Percentiles rank a stretch among this genome's conserved stretches.
Evolutionary conservation across 2,888 invertebrate species (phyloP).

Genomic region (Andrena minutula): DNA sequence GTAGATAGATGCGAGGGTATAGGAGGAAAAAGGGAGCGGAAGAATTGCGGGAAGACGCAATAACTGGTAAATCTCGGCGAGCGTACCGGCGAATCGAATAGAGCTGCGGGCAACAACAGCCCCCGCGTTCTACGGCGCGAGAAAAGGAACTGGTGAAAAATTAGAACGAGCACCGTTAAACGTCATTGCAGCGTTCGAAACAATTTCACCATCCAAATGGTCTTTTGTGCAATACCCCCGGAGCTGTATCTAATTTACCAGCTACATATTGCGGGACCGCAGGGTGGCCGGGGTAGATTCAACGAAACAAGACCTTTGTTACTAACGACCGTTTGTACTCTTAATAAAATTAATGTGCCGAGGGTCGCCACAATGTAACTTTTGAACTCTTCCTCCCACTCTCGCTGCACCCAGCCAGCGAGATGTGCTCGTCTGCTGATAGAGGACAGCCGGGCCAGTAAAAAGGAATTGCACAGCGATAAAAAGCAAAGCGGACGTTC

Average conservation of each 20-base stretch:
- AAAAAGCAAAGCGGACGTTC: background rate
- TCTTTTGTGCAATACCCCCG: background rate
- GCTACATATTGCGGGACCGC: too few species aligned
- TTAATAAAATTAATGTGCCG: too few species aligned
- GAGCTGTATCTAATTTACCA: too few species aligned
- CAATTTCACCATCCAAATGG: background rate
- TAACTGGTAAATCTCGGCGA: slow-evolving; percentile 64
- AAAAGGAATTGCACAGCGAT: too few species aligned
- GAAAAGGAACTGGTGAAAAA: background rate
- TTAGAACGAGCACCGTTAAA: background rate
- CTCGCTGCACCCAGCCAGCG: too few species aligned
- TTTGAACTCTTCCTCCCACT: too few species aligned
- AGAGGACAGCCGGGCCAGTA: too few species aligned
- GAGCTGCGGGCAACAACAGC: slow-evolving; percentile 9
- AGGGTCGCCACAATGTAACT: too few species aligned
- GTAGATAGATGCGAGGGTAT: slow-evolving; percentile 55
- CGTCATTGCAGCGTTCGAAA: background rate
- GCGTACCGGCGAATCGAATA: slow-evolving; percentile 51
- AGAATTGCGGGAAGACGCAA: slow-evolving; percentile 66
- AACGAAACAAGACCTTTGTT: too few species aligned
- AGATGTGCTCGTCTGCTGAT: too few species aligned
- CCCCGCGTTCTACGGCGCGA: background rate
- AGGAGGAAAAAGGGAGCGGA: slow-evolving; percentile 57
- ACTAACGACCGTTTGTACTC: too few species aligned
- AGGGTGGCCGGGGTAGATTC: too few species aligned